Conservation (phyloP, 1,140 invertebrate genomes). For the Drosophila obscura region DNA sequence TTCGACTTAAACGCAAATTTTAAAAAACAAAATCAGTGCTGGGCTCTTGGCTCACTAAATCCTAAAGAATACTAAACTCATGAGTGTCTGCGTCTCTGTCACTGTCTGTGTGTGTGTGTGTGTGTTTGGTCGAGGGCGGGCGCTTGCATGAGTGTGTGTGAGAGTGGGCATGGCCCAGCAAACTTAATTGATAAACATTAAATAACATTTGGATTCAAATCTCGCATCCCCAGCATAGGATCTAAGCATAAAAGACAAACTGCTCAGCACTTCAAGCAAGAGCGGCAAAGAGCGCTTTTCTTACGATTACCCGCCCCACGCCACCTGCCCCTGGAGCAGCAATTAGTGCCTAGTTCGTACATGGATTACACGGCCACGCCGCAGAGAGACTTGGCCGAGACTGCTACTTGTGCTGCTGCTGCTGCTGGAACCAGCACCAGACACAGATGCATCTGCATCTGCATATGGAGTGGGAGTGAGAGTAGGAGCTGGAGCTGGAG, state of each 20-base stretch:
- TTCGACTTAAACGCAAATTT: constrained; percentile 57
- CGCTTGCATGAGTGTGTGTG: constrained; percentile 21
- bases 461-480: not conserved
- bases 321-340: constrained; percentile 8
- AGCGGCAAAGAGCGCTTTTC: constrained; percentile 15
- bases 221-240: constrained; percentile 26
- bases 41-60: constrained; percentile 51
- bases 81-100: constrained; percentile 12
- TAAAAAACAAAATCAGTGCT: constrained; percentile 76
- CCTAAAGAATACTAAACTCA: constrained; percentile 45
- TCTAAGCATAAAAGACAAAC: constrained; percentile 26
- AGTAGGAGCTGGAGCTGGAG: not conserved
- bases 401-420: no score
- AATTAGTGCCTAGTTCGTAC: constrained; percentile 38
- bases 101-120: constrained; percentile 7
- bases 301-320: not conserved
- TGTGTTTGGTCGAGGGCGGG: not conserved
- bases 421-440: constrained; percentile 7
- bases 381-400: constrained; percentile 17
- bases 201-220: constrained; percentile 78
- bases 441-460: constrained; percentile 21
- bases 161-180: constrained; percentile 31
- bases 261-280: constrained; percentile 16
- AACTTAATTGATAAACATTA: constrained; percentile 77
- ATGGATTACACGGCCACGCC: constrained; percentile 38